Evolutionary conservation across 2,797 vertebrate genomes (phyloP).

Genomic region (Cossypha heuglini): DNA sequence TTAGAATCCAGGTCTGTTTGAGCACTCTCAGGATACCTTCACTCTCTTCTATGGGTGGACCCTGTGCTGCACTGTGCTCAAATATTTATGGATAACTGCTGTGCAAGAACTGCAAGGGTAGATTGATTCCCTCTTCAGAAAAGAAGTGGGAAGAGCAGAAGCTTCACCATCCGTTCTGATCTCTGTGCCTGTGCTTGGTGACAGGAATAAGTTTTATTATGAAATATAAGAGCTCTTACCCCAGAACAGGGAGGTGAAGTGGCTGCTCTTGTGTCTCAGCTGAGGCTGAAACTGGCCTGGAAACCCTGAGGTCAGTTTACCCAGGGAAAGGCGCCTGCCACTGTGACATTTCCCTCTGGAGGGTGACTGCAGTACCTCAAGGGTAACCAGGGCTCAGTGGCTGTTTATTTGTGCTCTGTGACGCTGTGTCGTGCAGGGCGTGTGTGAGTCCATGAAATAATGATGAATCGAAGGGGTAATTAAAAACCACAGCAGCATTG

Average conservation of each 20-base stretch:
- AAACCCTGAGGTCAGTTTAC: slow-evolving; percentile 62
- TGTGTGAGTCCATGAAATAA: slow-evolving; percentile 92
- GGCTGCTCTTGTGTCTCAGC: not conserved
- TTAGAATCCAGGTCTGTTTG: not conserved
- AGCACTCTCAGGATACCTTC: not conserved
- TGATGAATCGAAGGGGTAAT: slow-evolving; percentile 91
- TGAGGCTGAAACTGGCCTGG: slow-evolving; percentile 7
- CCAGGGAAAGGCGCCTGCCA: slow-evolving; percentile 11
- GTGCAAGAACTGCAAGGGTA: not conserved
- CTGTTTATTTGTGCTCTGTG: slow-evolving; percentile 75
- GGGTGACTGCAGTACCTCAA: slow-evolving; percentile 9
- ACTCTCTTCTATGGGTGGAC: not conserved
- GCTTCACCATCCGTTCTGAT: not conserved
- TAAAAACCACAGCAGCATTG: slow-evolving; percentile 85
- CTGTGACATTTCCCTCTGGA: slow-evolving; percentile 27
- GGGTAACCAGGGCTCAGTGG: slow-evolving; percentile 47
- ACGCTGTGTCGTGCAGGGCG: slow-evolving; percentile 82
- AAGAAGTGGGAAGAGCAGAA: not conserved
- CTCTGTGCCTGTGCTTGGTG: accelerated
- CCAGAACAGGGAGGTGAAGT: not conserved
- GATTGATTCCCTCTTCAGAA: not conserved
- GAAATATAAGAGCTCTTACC: not conserved
- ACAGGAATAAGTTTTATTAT: slow-evolving; percentile 9
- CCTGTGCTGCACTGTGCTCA: not conserved
- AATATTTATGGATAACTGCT: not conserved